phyloP scores from a whole-genome alignment of 2,113 vertebrate genomes.

The Crotalus helleri region DNA sequence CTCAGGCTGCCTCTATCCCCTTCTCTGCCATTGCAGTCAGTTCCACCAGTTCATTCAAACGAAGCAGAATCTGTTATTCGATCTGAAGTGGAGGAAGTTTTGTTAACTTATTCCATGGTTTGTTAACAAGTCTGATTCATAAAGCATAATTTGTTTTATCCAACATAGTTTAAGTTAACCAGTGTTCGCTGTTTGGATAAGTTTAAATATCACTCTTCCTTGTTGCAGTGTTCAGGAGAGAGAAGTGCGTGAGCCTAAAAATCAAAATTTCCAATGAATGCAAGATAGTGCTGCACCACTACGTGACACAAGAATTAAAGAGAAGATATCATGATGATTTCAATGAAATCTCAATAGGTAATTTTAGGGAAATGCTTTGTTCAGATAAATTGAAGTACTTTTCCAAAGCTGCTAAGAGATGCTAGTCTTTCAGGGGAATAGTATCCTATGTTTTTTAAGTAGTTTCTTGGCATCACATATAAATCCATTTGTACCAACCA shows the following conservation, averaged over 20 bases:
- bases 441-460: constrained; percentile 13
- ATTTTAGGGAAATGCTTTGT: background rate
- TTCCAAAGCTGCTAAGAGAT: background rate
- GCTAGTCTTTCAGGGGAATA: background rate
- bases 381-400: background rate
- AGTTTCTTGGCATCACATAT: background rate
- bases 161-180: background rate
- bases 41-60: background rate
- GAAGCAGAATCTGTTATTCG: background rate
- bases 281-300: background rate
- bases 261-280: background rate
- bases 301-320: background rate
- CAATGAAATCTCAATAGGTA: background rate
- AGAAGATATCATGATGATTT: background rate
- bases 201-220: background rate
- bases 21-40: background rate
- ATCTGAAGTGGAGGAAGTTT: background rate
- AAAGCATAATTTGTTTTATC: background rate
- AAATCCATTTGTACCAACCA: background rate
- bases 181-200: background rate
- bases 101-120: background rate
- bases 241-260: background rate
- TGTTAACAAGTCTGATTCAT: background rate
- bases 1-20: background rate
- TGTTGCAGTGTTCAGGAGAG: background rate